A percentile compares a stretch with the other conserved stretches of the same genome.
These are phyloP conservation scores for Uropetala carovei DNA, from an alignment of 2,888 invertebrate genomes.

Conservation along the genomic window DNA sequence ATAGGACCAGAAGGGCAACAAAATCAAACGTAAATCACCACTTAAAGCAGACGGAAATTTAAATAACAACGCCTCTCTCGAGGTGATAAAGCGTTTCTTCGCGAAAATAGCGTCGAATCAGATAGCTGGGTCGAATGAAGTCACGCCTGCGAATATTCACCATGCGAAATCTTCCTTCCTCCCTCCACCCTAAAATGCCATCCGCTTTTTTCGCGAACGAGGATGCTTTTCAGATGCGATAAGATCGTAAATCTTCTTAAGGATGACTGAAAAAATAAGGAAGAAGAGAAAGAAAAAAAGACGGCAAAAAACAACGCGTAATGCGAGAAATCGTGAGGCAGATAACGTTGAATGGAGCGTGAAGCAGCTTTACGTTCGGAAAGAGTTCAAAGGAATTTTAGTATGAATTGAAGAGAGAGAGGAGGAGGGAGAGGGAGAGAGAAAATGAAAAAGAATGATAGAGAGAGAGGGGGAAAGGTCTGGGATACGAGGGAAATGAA, in stretches of 20 bases:
- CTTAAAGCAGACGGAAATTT: constrained; percentile 7
- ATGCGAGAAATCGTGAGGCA: not conserved
- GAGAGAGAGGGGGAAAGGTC: too few species aligned
- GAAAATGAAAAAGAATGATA: too few species aligned
- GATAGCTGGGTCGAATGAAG: not conserved
- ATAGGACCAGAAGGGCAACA: not conserved
- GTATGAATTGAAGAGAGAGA: not conserved
- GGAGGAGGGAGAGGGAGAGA: not conserved
- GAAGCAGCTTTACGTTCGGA: not conserved
- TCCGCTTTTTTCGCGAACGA: not conserved
- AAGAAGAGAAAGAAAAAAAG: not conserved
- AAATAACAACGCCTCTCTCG: constrained; percentile 6
- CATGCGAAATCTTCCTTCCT: not conserved
- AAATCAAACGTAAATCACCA: not conserved
- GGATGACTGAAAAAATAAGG: not conserved
- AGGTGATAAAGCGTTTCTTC: not conserved
- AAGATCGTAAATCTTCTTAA: constrained; percentile 5
- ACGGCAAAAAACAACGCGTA: not conserved
- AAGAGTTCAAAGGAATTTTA: not conserved
- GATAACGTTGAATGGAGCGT: not conserved
- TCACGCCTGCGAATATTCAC: not conserved
- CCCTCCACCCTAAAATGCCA: not conserved
- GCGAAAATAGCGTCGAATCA: not conserved
- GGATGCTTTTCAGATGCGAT: not conserved
- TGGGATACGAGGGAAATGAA: too few species aligned